A percentile compares a stretch with the other conserved stretches of the same genome.
Evolutionary conservation across 2,797 vertebrate species (phyloP).

Genomic region (Otolemur crassicaudatus): DNA sequence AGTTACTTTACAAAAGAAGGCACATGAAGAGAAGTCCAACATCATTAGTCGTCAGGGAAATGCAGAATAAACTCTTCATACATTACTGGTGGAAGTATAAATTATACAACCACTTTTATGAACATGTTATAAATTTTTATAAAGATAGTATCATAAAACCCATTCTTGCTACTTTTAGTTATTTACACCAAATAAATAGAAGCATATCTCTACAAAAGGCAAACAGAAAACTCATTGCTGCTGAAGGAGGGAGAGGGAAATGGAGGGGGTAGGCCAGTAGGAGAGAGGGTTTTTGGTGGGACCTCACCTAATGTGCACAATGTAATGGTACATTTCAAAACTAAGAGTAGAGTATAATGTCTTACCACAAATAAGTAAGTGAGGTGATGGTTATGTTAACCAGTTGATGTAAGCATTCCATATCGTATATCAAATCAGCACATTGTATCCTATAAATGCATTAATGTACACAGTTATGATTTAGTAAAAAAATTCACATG

Average conservation of each 20-base stretch:
- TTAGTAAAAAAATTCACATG: too few species aligned
- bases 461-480: too few species aligned
- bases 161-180: background rate
- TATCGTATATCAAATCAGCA: too few species aligned
- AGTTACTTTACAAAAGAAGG: background rate
- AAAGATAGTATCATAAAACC: conserved; percentile 4
- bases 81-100: background rate
- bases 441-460: too few species aligned
- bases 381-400: too few species aligned
- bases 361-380: too few species aligned
- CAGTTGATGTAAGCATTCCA: too few species aligned
- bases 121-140: background rate
- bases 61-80: conserved; percentile 28
- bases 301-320: too few species aligned
- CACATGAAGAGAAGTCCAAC: background rate
- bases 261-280: too few species aligned
- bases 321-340: too few species aligned
- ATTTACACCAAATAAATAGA: conserved; percentile 16
- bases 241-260: background rate
- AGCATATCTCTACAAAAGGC: background rate
- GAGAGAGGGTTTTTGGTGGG: too few species aligned
- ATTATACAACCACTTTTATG: conserved; percentile 10
- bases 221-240: background rate
- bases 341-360: too few species aligned
- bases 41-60: background rate